Percentiles rank a stretch among this genome's conserved stretches.
phyloP scores from a whole-genome alignment of 2,113 vertebrate species.

The Corythornis madagascariensis region DNA sequence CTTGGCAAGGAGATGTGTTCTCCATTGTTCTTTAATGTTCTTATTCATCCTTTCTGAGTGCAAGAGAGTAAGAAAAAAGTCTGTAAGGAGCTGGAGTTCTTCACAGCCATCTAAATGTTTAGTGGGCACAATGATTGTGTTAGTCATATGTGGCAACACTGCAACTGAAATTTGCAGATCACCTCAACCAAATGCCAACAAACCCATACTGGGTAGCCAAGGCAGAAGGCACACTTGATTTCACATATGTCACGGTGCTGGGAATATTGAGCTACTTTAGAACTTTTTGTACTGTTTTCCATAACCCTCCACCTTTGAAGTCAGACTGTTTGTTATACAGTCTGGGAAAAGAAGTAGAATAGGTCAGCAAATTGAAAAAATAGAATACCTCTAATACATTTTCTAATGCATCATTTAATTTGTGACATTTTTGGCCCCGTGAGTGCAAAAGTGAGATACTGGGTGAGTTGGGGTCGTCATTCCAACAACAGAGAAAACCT shows the following conservation, averaged over 20 bases:
- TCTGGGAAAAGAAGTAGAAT: neutral
- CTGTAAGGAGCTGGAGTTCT: neutral
- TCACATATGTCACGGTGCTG: neutral
- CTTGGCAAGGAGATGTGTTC: neutral
- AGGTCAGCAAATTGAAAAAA: neutral
- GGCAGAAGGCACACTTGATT: neutral
- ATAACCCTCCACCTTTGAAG: neutral
- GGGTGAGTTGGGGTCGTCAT: neutral
- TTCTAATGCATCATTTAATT: neutral
- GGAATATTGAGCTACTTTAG: neutral
- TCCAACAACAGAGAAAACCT: neutral
- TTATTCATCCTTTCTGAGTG: neutral
- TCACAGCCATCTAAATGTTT: neutral
- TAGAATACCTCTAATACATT: neutral
- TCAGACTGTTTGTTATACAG: neutral
- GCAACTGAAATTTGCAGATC: neutral
- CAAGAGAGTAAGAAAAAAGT: neutral
- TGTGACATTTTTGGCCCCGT: neutral
- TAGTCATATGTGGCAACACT: constrained; percentile 2
- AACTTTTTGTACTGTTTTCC: neutral
- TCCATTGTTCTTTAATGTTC: neutral
- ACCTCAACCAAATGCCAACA: neutral
- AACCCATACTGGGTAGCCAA: neutral
- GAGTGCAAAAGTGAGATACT: neutral
- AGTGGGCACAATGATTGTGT: neutral